These are phyloP conservation scores for Drosophila nr. perissopoda DNA, from an alignment of 2,888 invertebrate genomes.

Conservation along the genomic window DNA sequence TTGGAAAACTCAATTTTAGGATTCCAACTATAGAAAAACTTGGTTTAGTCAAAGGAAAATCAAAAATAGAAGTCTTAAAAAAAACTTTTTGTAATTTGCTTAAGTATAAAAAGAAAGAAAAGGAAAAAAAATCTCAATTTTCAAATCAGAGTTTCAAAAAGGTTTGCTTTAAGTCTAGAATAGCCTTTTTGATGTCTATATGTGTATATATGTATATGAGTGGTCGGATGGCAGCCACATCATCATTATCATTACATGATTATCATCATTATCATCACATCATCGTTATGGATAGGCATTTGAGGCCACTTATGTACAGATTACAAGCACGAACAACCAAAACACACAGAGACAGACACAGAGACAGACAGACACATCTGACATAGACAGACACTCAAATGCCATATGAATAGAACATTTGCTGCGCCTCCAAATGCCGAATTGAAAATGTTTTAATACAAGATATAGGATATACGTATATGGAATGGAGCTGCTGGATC, in stretches of 20 bases:
- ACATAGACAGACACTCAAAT: conserved; percentile 30
- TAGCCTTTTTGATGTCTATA: background rate
- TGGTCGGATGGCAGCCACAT: conserved; percentile 50
- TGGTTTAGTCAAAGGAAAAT: background rate
- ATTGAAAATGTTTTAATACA: conserved; percentile 15
- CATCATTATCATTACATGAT: conserved; percentile 18
- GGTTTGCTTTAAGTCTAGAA: background rate
- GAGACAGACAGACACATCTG: conserved; percentile 13
- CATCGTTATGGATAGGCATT: conserved; percentile 55
- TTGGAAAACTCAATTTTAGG: background rate
- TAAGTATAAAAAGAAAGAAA: fast-evolving
- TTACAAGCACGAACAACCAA: conserved; percentile 50
- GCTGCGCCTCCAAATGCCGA: conserved; percentile 29
- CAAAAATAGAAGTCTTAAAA: background rate
- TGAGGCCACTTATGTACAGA: conserved; percentile 73
- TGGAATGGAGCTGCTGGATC: conserved; percentile 15
- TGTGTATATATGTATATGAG: background rate
- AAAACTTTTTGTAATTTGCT: background rate
- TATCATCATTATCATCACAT: conserved; percentile 30
- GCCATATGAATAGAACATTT: conserved; percentile 24
- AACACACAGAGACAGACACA: conserved; percentile 15
- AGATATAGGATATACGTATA: conserved; percentile 2
- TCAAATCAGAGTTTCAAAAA: background rate
- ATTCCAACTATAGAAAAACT: background rate
- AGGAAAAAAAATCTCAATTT: background rate